These are phyloP conservation scores for Probosciger aterrimus DNA, from an alignment of 2,113 vertebrate genomes.

Conservation along the genomic window DNA sequence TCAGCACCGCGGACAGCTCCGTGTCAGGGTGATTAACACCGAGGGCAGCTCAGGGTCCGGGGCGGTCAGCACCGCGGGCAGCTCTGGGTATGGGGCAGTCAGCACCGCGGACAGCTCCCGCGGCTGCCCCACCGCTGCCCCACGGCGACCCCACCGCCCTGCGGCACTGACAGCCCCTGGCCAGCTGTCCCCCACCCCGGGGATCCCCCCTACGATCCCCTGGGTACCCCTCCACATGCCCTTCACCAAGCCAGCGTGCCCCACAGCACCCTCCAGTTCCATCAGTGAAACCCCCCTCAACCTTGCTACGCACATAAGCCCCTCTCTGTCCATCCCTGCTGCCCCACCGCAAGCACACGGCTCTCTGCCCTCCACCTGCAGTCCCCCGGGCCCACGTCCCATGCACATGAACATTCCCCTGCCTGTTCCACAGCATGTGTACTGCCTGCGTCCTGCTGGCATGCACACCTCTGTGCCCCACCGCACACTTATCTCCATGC, in stretches of 20 bases:
- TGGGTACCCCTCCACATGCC: no score
- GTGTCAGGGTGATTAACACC: not conserved
- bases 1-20: not conserved
- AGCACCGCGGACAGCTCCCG: not conserved
- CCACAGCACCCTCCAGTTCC: not conserved
- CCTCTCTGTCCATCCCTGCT: not conserved
- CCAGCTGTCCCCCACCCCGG: not conserved
- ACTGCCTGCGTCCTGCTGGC: not conserved
- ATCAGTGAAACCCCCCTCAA: not conserved
- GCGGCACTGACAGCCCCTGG: no score
- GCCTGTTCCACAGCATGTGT: not conserved
- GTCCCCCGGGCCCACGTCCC: not conserved
- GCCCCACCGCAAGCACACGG: not conserved
- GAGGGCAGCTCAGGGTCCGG: not conserved
- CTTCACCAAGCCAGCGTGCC: not conserved
- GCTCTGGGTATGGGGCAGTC: not conserved
- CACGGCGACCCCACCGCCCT: no score
- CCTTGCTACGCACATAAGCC: rapidly evolving
- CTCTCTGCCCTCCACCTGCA: not conserved
- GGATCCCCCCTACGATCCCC: not conserved
- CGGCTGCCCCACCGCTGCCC: not conserved
- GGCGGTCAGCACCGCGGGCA: not conserved
- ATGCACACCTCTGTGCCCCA: not conserved
- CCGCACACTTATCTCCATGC: not conserved
- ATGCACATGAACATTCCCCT: not conserved